phyloP scores from a whole-genome alignment of 2,797 vertebrate species.

The Prunella strophiata region DNA sequence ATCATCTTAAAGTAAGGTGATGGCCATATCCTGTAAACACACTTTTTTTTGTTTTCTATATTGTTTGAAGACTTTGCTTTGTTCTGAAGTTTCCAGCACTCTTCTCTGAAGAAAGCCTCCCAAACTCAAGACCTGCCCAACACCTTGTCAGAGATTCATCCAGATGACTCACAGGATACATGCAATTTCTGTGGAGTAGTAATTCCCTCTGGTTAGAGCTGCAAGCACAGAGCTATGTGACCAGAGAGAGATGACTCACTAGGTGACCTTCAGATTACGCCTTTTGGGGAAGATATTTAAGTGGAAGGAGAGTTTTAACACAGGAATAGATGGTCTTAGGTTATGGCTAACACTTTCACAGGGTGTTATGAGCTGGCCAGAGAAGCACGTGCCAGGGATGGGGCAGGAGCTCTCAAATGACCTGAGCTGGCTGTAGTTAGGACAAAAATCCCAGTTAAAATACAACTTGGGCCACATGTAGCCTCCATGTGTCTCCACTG shows the following conservation, averaged over 20 bases:
- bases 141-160: neutral
- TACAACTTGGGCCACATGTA: neutral
- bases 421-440: neutral
- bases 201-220: neutral
- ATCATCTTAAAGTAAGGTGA: neutral
- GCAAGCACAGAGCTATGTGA: neutral
- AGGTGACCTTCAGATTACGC: neutral
- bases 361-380: neutral
- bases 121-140: neutral
- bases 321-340: neutral
- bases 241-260: neutral
- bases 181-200: neutral
- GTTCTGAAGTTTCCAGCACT: neutral
- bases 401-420: neutral
- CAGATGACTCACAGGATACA: neutral
- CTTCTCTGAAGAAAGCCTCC: neutral
- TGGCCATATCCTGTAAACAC: neutral
- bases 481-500: neutral
- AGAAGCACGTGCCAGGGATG: neutral
- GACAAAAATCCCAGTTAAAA: neutral
- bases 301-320: neutral
- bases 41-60: fast-evolving
- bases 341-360: neutral
- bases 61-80: neutral
- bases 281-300: neutral